Percentiles rank a stretch among this genome's conserved stretches.
These are phyloP conservation scores for Ophthalmolycus amberensis DNA, from an alignment of 2,113 vertebrate species.

Conservation along the genomic window DNA sequence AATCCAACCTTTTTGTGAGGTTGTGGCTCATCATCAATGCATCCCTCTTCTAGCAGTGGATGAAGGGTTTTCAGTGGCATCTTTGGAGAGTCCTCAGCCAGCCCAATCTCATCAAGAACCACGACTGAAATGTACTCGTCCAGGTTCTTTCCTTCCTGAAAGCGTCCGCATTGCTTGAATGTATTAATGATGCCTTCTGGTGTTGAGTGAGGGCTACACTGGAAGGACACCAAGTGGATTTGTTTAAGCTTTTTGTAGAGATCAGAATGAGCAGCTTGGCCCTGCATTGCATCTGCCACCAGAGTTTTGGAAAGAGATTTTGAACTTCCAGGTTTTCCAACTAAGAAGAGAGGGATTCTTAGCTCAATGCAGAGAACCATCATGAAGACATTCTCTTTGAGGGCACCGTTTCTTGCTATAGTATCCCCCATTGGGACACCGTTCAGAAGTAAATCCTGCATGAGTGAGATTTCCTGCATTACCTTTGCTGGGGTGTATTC, in stretches of 20 bases:
- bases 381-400: constrained; percentile 98
- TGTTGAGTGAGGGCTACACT: constrained; percentile 98
- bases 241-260: constrained; percentile 93
- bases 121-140: constrained; percentile 93
- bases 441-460: constrained; percentile 91
- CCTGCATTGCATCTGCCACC: constrained; percentile 96
- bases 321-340: constrained; percentile 97
- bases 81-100: constrained; percentile 96
- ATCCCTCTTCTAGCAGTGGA: constrained; percentile 94
- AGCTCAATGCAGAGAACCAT: constrained; percentile 97
- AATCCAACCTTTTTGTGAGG: constrained; percentile 97
- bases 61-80: constrained; percentile 98
- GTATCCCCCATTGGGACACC: constrained; percentile 87
- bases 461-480: constrained; percentile 86
- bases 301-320: constrained; percentile 97
- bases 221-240: constrained; percentile 95
- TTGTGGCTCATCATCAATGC: constrained; percentile 91
- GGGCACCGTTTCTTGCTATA: constrained; percentile 91
- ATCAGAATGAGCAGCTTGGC: constrained; percentile 89
- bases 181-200: constrained; percentile 96
- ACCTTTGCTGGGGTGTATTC: constrained; percentile 78
- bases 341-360: constrained; percentile 94
- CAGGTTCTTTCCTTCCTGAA: constrained; percentile 95
- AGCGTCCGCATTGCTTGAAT: constrained; percentile 95
- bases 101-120: constrained; percentile 95